phyloP scores from a whole-genome alignment of 2,113 vertebrate genomes.

The Psephotus haematonotus region DNA sequence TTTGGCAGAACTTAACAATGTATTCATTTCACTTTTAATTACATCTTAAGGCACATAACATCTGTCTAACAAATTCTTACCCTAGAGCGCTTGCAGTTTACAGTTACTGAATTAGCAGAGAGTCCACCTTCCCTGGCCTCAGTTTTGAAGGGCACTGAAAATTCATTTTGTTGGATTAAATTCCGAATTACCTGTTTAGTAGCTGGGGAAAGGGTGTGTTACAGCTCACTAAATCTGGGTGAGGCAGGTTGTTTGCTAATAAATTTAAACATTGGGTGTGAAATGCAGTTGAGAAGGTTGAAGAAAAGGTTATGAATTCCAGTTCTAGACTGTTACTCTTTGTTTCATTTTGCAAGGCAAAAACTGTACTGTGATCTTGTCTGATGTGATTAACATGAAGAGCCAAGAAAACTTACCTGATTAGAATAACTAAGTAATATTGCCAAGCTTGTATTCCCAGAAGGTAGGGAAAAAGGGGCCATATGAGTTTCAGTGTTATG shows the following conservation, averaged over 20 bases:
- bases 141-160: not conserved
- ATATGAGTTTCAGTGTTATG: slow-evolving; percentile 66
- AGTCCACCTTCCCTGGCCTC: not conserved
- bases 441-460: slow-evolving; percentile 72
- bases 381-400: slow-evolving; percentile 66
- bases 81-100: not conserved
- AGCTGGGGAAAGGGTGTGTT: slow-evolving; percentile 15
- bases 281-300: slow-evolving; percentile 6
- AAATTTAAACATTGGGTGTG: not conserved
- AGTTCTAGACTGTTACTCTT: slow-evolving; percentile 32
- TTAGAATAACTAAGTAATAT: slow-evolving; percentile 64
- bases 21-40: slow-evolving; percentile 48
- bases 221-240: slow-evolving; percentile 4
- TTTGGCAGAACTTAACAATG: not conserved
- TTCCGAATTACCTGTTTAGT: slow-evolving; percentile 16
- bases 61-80: slow-evolving; percentile 22
- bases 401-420: slow-evolving; percentile 74
- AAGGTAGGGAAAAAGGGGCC: slow-evolving; percentile 55
- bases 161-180: slow-evolving; percentile 40
- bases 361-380: slow-evolving; percentile 58
- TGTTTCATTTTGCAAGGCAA: slow-evolving; percentile 59
- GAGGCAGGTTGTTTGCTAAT: slow-evolving; percentile 50
- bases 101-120: slow-evolving; percentile 36
- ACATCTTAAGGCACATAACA: slow-evolving; percentile 21
- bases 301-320: slow-evolving; percentile 54